Evolutionary conservation across 2,113 vertebrate genomes (phyloP).

Genomic region (Notothenia rossii): DNA sequence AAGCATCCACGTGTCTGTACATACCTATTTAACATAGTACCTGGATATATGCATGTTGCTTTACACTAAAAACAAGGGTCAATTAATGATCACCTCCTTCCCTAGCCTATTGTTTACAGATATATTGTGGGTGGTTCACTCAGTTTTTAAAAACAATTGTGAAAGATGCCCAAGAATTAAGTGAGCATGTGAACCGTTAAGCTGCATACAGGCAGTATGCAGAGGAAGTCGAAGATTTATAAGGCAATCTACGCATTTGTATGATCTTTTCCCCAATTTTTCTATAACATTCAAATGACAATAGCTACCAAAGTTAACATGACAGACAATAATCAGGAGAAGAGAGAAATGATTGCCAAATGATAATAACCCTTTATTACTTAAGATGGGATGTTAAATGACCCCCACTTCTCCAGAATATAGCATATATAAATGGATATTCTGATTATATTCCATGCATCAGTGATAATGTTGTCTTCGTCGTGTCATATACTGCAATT

Average conservation of each 20-base stretch:
- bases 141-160: background rate
- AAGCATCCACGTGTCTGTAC: constrained; percentile 1
- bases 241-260: background rate
- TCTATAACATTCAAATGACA: background rate
- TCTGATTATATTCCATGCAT: constrained; percentile 12
- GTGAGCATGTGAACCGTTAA: background rate
- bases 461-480: constrained; percentile 32
- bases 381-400: background rate
- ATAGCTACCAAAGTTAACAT: background rate
- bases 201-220: background rate
- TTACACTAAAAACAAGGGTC: constrained; percentile 3
- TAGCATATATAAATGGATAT: constrained; percentile 4
- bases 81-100: background rate
- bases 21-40: background rate
- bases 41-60: background rate
- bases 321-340: constrained; percentile 3
- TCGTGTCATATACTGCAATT: constrained; percentile 41
- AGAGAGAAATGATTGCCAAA: background rate
- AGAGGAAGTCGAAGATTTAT: background rate
- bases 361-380: constrained; percentile 7
- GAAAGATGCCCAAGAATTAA: background rate
- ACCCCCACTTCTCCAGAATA: background rate
- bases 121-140: background rate
- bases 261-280: background rate
- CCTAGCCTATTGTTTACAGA: background rate